These are phyloP conservation scores for Ancistrus triradiatus DNA, from an alignment of 2,113 vertebrate genomes.

Conservation along the genomic window DNA sequence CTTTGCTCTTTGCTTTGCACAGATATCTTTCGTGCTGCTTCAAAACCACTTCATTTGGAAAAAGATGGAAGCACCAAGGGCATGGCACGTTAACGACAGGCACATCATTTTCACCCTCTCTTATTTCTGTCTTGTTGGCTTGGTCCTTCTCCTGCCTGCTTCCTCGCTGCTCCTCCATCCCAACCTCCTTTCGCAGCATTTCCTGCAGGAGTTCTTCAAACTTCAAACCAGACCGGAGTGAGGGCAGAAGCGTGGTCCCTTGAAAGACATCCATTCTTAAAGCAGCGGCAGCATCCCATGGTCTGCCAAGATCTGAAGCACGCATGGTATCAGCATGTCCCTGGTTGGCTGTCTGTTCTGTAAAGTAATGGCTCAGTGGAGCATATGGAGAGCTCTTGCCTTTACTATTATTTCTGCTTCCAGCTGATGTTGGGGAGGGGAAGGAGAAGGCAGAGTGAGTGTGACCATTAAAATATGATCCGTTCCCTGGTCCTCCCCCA, in stretches of 20 bases:
- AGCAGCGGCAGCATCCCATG: slow-evolving; percentile 58
- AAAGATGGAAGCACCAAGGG: slow-evolving; percentile 65
- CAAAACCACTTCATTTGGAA: slow-evolving; percentile 62
- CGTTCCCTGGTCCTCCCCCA: slow-evolving; percentile 51
- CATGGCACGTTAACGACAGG: slow-evolving; percentile 51
- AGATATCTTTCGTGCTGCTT: slow-evolving; percentile 69
- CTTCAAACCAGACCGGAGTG: slow-evolving; percentile 60
- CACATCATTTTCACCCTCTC: slow-evolving; percentile 37
- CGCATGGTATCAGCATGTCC: slow-evolving; percentile 20
- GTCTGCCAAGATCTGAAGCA: slow-evolving; percentile 39
- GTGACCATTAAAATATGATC: slow-evolving; percentile 56
- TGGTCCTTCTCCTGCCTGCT: slow-evolving; percentile 3
- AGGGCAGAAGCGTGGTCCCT: slow-evolving; percentile 60
- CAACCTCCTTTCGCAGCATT: slow-evolving; percentile 63
- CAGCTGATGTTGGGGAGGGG: slow-evolving; percentile 57
- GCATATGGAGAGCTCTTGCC: slow-evolving; percentile 52
- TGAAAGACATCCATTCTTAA: slow-evolving; percentile 57
- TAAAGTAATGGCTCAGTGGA: slow-evolving; percentile 22
- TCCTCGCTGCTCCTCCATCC: slow-evolving; percentile 24
- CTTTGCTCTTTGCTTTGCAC: slow-evolving; percentile 64
- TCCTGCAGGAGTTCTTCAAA: slow-evolving; percentile 70
- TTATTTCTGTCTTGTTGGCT: slow-evolving; percentile 35
- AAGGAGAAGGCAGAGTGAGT: slow-evolving; percentile 53
- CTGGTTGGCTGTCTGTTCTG: slow-evolving; percentile 49
- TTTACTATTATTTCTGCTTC: slow-evolving; percentile 51